phyloP scores from a whole-genome alignment of 2,888 invertebrate species.

The Nymphalis c-album region DNA sequence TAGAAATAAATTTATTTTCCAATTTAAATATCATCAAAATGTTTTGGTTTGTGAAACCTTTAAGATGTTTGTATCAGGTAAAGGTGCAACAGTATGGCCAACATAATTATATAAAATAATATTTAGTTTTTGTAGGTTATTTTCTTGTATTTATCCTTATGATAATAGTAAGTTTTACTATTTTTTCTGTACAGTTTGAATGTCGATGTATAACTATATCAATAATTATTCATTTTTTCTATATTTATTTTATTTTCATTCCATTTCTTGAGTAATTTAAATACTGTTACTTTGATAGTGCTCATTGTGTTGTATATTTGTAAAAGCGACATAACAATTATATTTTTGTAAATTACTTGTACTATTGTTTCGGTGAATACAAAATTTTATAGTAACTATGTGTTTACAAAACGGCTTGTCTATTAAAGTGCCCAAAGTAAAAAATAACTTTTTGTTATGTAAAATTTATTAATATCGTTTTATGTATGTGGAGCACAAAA shows the following conservation, averaged over 20 bases:
- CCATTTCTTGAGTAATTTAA: constrained; percentile 65
- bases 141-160: constrained; percentile 12
- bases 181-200: constrained; percentile 5
- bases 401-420: constrained; percentile 59
- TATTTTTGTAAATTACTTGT: constrained; percentile 75
- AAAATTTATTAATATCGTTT: not conserved
- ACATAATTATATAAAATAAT: constrained; percentile 47
- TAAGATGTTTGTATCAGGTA: constrained; percentile 48
- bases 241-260: constrained; percentile 56
- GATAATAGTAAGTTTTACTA: constrained; percentile 5
- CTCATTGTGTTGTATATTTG: constrained; percentile 67
- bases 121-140: constrained; percentile 38
- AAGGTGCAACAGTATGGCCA: constrained; percentile 55
- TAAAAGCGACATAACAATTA: constrained; percentile 61
- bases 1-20: not conserved
- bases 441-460: constrained; percentile 13
- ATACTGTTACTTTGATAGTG: constrained; percentile 55
- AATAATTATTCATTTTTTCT: constrained; percentile 41
- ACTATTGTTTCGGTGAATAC: constrained; percentile 56
- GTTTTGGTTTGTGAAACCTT: constrained; percentile 24
- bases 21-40: not conserved
- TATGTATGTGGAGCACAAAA: constrained; percentile 1
- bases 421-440: constrained; percentile 34
- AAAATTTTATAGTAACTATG: constrained; percentile 35
- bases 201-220: constrained; percentile 10